Base-by-base conservation (phyloP, 2,888 invertebrate genomes). In the Cataglyphis cursor region DNA sequence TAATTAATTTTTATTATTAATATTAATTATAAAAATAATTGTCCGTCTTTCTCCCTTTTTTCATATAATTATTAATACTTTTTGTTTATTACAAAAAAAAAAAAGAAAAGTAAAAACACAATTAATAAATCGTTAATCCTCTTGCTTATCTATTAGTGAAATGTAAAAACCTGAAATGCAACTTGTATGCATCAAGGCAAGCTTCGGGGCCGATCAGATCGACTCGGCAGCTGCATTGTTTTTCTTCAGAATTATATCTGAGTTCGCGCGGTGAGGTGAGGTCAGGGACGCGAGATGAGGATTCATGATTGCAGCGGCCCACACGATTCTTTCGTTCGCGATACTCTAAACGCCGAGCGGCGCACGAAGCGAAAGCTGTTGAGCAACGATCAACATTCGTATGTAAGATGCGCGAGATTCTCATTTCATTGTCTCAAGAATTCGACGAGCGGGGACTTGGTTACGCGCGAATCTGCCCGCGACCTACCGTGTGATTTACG, bases 401-500 rank as follows among this genome's bases (percentile, higher is more conserved):
- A 12, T 31, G 31, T n/a, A 41, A 41, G n/a, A 44, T 21, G 8
- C 21, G 8, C 41, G 35, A 44, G 18, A 59, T 31, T 59, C 8
- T 8, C 12, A 3, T 38, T 21, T 21, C 35, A n/a, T 41, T 62
- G 61, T 51, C 48, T 51, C 12, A 24, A 24, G 44, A 48, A 72
- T 70, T 44, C 65, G 24, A 41, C 65, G 24, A 41, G 21, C 66
- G 38, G 57, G 57, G 65, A 82, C 62, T 88, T 85, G 65, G 75
- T 75, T 84, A 61, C 38, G 68, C 75, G 90, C 75, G 90, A 91
- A 90, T 90, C 91, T 84, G 92, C 85, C 86, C 88, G 91, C 92
- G 92, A 93, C 93, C 92, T 59, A 90, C 89, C 85, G 91, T 94
- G 48, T 51, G 94, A 94, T 94, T 94, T 94, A 94, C 94, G 92